Evolutionary conservation across 1,140 invertebrate genomes (phyloP).

Genomic region (Drosophila biarmipes): DNA sequence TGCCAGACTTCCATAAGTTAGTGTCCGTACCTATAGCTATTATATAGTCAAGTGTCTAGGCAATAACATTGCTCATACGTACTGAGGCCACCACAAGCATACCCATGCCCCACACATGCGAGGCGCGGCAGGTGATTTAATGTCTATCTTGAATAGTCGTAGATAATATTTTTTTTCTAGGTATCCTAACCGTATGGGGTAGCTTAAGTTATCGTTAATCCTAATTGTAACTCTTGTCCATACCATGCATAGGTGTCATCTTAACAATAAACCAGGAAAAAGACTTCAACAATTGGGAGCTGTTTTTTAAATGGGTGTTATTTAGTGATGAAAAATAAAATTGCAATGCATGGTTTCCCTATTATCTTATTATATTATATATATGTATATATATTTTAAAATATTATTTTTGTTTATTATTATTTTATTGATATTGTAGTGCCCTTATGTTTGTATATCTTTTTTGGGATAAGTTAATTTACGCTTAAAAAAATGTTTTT

Average conservation of each 20-base stretch:
- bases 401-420: background rate
- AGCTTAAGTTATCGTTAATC: slow-evolving; percentile 45
- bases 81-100: slow-evolving; percentile 44
- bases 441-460: no score
- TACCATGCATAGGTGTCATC: slow-evolving; percentile 55
- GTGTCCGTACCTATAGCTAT: slow-evolving; percentile 45
- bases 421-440: no score
- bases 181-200: slow-evolving; percentile 15
- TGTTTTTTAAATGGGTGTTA: background rate
- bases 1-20: slow-evolving; percentile 62
- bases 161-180: slow-evolving; percentile 52
- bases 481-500: no score
- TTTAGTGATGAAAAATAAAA: background rate
- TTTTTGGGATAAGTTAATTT: no score
- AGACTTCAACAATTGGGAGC: slow-evolving; percentile 25
- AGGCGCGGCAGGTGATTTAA: slow-evolving; percentile 6
- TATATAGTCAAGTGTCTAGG: slow-evolving; percentile 72
- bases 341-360: no score
- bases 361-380: no score
- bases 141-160: slow-evolving; percentile 11
- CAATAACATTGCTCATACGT: slow-evolving; percentile 73
- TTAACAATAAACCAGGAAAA: slow-evolving; percentile 64
- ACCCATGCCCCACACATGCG: slow-evolving; percentile 11
- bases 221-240: slow-evolving; percentile 41
- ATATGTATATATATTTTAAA: no score